Evolutionary conservation across 2,113 vertebrate genomes (phyloP), one percentile per base, ranked within the genome.

Genomic region (Corythaixoides concolor): DNA sequence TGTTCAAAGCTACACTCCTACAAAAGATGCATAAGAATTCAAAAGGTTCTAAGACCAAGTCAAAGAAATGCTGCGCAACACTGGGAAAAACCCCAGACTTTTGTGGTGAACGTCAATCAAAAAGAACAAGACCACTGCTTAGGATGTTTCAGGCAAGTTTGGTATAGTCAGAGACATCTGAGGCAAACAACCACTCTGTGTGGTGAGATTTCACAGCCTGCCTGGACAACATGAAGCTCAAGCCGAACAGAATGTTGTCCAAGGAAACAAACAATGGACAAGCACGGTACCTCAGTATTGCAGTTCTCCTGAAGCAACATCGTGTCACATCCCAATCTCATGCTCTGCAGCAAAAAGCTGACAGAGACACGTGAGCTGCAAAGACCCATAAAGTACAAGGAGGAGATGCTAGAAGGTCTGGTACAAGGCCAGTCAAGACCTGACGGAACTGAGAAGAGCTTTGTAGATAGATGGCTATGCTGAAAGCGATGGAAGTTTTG

Each of bases 1-100:
- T 58, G 2, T 32, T 45, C 68, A 86, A 80, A 89, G 55, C 76
- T 59, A 11, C 55, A 60, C 43, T 88, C 28, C 69, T 55, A 59
- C 47, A 39, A 47, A 90, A 67, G 63, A 39, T 33, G 15, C 4
- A 4, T 5, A 50, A 74, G 56, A 37, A 78, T 82, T 23, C 53
- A 72, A 91, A 70, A 78, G 26, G 17, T 63, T 85, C 39, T 47
- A 23, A 70, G 73, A 84, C 41, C 32, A 87, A 74, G 64, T 17
- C 45, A 91, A 85, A 74, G 50, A 85, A 90, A 68, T 45, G n/a
- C 41, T 69, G 58, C 50, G 73, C 37, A 70, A 69, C 37, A 35
- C 1, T 32, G 35, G 37, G 28, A 43, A 53, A 72, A 67, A 39
- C 1, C 2, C 0, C 1, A 49, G 21, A 56, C 2, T 1, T 8